Evolutionary conservation across 2,113 vertebrate genomes (phyloP), one percentile per base, ranked within the genome.

Genomic region (Siphamia tubifer): DNA sequence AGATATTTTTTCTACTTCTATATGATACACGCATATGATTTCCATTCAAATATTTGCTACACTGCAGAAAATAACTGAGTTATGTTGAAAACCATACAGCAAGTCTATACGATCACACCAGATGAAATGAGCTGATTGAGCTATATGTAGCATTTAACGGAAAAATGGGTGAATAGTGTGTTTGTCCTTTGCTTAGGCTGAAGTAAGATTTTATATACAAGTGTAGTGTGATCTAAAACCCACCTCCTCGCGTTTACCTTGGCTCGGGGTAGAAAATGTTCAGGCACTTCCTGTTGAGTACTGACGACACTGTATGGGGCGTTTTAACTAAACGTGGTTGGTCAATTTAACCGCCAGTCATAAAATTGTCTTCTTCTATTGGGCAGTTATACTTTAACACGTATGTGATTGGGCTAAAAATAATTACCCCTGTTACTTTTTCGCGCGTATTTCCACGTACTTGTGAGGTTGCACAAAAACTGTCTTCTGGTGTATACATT

Each of bases 381-480:
- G 76, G 81, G 27, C n/a, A 28, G 0, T 39, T 2, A 12, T 15
- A 6, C 4, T 1, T 17, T 19, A 5, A 20, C 5, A 8, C 1
- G 48, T n/a, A 12, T 70, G 11, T 74, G 66, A 80, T 84, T 83
- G 78, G 69, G 12, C 5, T 4, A 55, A 27, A 27, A 11, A 23
- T 44, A 20, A 45, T 5, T 6, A 20, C 15, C 15, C 24, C 25
- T 25, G 3, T 6, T 3, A 15, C 20, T 16, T 48, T 28, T 48
- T 28, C 13, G 44, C 44, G 44, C 44, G n/a, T n/a, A n/a, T n/a
- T n/a, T n/a, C n/a, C n/a, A n/a, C n/a, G n/a, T n/a, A n/a, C n/a
- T n/a, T n/a, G n/a, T n/a, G n/a, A n/a, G n/a, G n/a, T n/a, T n/a
- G n/a, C n/a, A n/a, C n/a, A n/a, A n/a, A n/a, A n/a, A n/a, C n/a